phyloP scores from a whole-genome alignment of 2,888 invertebrate species.

The Lochmaea crataegi region DNA sequence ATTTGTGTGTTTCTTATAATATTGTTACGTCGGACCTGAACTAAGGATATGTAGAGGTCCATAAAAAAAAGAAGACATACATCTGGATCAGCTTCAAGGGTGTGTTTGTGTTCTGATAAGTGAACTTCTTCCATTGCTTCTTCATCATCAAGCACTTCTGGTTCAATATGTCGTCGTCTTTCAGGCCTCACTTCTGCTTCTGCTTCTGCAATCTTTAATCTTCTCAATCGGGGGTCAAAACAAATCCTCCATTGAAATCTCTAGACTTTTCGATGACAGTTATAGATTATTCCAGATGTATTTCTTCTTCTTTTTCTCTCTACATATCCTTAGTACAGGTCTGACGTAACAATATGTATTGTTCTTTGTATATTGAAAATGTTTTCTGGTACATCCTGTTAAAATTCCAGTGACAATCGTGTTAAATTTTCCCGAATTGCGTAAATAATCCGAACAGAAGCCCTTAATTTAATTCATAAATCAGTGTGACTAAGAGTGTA shows the following conservation, averaged over 20 bases:
- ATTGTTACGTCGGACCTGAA: too few relatives aligned
- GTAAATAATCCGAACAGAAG: constrained; percentile 27
- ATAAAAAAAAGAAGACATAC: too few relatives aligned
- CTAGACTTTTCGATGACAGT: too few relatives aligned
- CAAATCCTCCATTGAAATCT: too few relatives aligned
- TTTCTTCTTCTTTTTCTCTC: too few relatives aligned
- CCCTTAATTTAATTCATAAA: constrained; percentile 43
- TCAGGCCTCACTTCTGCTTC: constrained; percentile 69
- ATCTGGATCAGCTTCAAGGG: constrained; percentile 63
- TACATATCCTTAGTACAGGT: too few relatives aligned
- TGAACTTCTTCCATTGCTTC: constrained; percentile 64
- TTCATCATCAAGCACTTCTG: constrained; percentile 75
- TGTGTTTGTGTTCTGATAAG: constrained; percentile 63
- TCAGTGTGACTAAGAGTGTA: constrained; percentile 42
- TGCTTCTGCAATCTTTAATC: constrained; percentile 71
- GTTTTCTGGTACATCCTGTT: background rate
- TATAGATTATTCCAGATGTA: too few relatives aligned
- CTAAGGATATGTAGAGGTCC: too few relatives aligned
- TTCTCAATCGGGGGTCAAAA: constrained; percentile 85
- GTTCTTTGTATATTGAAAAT: too few relatives aligned
- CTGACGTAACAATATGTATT: background rate
- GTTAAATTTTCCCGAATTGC: constrained; percentile 24
- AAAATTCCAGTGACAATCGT: background rate
- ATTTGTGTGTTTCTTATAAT: background rate
- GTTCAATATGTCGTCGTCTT: constrained; percentile 75